A percentile compares a stretch with the other conserved stretches of the same genome.
Evolutionary conservation across 2,888 invertebrate genomes (phyloP).

Genomic region (Diplazon laetatorius): DNA sequence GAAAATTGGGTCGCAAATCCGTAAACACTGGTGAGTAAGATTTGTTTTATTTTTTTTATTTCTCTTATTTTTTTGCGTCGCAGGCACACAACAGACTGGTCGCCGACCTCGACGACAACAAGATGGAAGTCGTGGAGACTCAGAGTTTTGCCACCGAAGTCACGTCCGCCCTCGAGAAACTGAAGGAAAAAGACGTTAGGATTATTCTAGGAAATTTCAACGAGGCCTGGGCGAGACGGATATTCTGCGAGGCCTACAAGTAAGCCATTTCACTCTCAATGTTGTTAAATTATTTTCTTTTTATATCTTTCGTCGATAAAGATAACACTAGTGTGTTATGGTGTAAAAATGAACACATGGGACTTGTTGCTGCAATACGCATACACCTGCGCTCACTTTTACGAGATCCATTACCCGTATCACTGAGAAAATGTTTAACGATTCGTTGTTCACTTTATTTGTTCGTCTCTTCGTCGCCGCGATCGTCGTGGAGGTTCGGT

Average conservation of each 20-base stretch:
- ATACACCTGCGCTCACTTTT: background rate
- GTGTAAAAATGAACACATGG: no score
- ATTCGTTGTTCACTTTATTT: slow-evolving; percentile 19
- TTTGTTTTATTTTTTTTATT: no score
- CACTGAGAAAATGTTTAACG: background rate
- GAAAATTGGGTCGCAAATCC: background rate
- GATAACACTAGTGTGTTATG: no score
- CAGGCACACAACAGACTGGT: slow-evolving; percentile 95
- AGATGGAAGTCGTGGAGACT: slow-evolving; percentile 92
- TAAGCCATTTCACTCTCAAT: slow-evolving; percentile 74
- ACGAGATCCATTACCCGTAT: background rate
- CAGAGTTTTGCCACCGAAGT: slow-evolving; percentile 97
- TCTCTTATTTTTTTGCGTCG: no score
- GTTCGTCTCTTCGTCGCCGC: background rate
- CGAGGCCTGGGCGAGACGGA: slow-evolving; percentile 94
- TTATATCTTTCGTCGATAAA: no score
- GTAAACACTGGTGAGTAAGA: no score
- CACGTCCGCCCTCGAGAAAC: slow-evolving; percentile 89
- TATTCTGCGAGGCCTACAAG: slow-evolving; percentile 94
- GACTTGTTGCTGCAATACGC: background rate
- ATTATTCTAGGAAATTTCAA: slow-evolving; percentile 98
- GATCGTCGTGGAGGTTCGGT: slow-evolving; percentile 85
- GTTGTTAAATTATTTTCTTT: no score
- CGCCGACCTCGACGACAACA: slow-evolving; percentile 91
- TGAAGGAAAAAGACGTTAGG: slow-evolving; percentile 95